These are phyloP conservation scores for Scaptomyza polygonia DNA, from an alignment of 2,888 invertebrate species.

Conservation along the genomic window DNA sequence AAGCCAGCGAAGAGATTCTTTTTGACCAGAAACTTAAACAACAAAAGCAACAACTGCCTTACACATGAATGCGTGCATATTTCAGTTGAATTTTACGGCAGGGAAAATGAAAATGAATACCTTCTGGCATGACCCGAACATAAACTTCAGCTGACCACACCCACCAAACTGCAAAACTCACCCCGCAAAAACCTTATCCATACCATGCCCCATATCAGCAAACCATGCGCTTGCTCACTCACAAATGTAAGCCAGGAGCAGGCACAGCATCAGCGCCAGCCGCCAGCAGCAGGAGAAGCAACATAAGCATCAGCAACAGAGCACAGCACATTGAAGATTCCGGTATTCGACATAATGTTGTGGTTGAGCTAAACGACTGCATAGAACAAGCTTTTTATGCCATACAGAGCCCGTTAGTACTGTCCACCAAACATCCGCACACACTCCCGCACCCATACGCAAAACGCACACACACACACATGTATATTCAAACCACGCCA, in stretches of 20 bases:
- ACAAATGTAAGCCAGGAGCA: slow-evolving; percentile 40
- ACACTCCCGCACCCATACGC: slow-evolving; percentile 1
- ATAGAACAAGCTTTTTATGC: slow-evolving; percentile 77
- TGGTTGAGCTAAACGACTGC: slow-evolving; percentile 80
- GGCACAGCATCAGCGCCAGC: slow-evolving; percentile 12
- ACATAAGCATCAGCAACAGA: slow-evolving; percentile 16
- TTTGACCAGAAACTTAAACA: slow-evolving; percentile 33
- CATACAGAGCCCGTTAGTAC: slow-evolving; percentile 46
- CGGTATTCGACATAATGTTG: slow-evolving; percentile 80
- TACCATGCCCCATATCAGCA: slow-evolving; percentile 20
- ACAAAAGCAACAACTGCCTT: slow-evolving; percentile 17
- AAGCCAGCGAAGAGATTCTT: slow-evolving; percentile 15
- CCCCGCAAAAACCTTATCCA: background rate
- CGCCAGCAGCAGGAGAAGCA: slow-evolving; percentile 12
- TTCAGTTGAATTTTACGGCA: slow-evolving; percentile 61
- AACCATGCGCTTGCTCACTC: slow-evolving; percentile 44
- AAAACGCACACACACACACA: slow-evolving; percentile 8
- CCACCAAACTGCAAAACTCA: slow-evolving; percentile 27
- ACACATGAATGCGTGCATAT: slow-evolving; percentile 64
- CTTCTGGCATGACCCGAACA: slow-evolving; percentile 72
- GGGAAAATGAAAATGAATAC: slow-evolving; percentile 67
- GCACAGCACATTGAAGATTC: slow-evolving; percentile 75
- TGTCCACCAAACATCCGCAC: slow-evolving; percentile 36
- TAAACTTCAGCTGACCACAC: slow-evolving; percentile 63
- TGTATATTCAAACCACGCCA: slow-evolving; percentile 12